phyloP scores from a whole-genome alignment of 2,113 vertebrate species.

The Pelecanus crispus region DNA sequence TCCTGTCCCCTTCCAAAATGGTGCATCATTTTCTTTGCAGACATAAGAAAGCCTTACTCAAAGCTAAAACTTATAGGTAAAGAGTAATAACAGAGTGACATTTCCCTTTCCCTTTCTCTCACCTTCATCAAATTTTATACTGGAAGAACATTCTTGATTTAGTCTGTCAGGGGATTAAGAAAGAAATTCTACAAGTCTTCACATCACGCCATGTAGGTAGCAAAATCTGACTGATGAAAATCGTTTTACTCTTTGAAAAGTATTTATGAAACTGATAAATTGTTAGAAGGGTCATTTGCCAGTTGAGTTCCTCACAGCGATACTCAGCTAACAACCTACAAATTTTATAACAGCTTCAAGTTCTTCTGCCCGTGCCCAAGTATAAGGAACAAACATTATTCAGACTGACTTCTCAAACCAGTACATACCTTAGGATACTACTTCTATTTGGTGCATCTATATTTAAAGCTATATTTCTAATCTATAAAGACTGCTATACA shows the following conservation, averaged over 20 bases:
- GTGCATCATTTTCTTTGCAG: neutral
- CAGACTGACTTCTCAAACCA: neutral
- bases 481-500: neutral
- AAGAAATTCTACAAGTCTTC: neutral
- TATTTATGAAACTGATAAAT: neutral
- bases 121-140: neutral
- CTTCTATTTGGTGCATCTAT: neutral
- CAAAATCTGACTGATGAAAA: neutral
- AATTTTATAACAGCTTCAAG: neutral
- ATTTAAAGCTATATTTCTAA: slow-evolving; percentile 26
- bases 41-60: neutral
- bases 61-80: neutral
- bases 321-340: neutral
- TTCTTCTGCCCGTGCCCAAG: neutral
- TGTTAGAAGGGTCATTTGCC: neutral
- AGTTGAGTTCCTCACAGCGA: neutral
- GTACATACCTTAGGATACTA: neutral
- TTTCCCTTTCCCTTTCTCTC: neutral
- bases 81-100: neutral
- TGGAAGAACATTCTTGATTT: neutral
- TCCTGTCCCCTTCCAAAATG: neutral
- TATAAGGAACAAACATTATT: neutral
- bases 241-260: neutral
- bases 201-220: neutral
- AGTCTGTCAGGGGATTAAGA: neutral